Evolutionary conservation across 2,797 vertebrate genomes (phyloP).

Genomic region (Galaxias olidus): DNA sequence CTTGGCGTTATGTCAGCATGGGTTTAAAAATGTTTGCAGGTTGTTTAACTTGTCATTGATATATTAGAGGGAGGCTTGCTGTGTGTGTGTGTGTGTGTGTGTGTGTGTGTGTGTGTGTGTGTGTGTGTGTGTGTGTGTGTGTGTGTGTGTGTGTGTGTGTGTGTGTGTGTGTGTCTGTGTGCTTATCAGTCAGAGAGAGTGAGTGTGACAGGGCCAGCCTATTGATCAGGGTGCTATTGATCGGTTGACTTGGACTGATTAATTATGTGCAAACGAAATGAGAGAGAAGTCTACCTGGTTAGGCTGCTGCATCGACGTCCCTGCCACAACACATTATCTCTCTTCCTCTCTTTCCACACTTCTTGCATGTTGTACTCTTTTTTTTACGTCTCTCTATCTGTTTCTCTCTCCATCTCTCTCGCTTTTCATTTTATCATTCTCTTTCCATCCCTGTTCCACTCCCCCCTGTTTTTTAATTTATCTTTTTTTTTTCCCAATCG

Average conservation of each 20-base stretch:
- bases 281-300: no score
- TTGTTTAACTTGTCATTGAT: neutral
- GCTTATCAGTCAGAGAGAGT: neutral
- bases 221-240: no score
- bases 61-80: neutral
- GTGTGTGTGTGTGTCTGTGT: slow-evolving; percentile 1
- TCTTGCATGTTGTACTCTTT: neutral
- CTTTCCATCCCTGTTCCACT: slow-evolving; percentile 26
- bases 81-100: neutral
- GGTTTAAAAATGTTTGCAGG: neutral
- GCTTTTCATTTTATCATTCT: no score
- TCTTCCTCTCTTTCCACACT: no score
- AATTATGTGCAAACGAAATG: no score
- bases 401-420: neutral
- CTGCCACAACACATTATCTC: no score
- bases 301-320: no score
- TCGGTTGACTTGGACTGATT: no score
- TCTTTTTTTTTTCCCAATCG: slow-evolving; percentile 1
- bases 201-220: no score
- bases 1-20: neutral
- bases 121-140: neutral
- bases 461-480: slow-evolving; percentile 6
- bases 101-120: slow-evolving; percentile 1
- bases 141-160: slow-evolving; percentile 12
- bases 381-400: neutral